Evolutionary conservation across 2,797 vertebrate species (phyloP).

Genomic region (Spea hammondii): DNA sequence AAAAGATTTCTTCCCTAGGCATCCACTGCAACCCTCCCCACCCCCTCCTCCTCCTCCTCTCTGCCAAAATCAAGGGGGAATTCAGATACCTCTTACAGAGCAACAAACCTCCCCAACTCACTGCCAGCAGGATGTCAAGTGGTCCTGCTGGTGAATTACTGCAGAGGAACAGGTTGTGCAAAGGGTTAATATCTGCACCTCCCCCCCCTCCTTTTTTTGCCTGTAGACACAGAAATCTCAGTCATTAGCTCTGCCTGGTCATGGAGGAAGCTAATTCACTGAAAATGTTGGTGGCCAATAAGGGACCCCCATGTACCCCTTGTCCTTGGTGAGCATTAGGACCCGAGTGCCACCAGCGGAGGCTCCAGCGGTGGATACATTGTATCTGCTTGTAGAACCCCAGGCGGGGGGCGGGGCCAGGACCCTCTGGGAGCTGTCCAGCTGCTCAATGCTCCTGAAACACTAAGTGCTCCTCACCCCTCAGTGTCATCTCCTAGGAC

Average conservation of each 20-base stretch:
- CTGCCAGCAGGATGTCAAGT: not conserved
- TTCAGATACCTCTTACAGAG: not conserved
- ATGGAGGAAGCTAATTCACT: slow-evolving; percentile 39
- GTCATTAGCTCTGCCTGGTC: slow-evolving; percentile 16
- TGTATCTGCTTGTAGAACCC: too few species aligned
- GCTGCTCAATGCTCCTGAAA: slow-evolving; percentile 38
- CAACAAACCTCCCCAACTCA: not conserved
- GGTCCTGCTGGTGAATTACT: not conserved
- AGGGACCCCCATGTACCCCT: not conserved
- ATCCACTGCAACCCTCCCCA: slow-evolving; percentile 15
- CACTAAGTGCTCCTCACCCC: not conserved
- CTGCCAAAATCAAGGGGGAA: not conserved
- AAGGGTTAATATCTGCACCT: slow-evolving; percentile 29
- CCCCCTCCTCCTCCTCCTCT: not conserved
- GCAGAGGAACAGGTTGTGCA: not conserved
- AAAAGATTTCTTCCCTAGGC: slow-evolving; percentile 31
- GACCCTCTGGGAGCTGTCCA: slow-evolving; percentile 41
- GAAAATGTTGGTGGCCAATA: not conserved
- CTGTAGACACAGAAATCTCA: slow-evolving; percentile 45
- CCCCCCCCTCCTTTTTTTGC: slow-evolving; percentile 19
- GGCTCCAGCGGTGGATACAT: too few species aligned
- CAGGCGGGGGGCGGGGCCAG: too few species aligned
- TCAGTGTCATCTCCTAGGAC: slow-evolving; percentile 22
- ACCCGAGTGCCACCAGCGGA: not conserved
- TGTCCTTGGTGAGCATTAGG: not conserved